phyloP scores from a whole-genome alignment of 2,113 vertebrate species.

The Hystrix brachyura region DNA sequence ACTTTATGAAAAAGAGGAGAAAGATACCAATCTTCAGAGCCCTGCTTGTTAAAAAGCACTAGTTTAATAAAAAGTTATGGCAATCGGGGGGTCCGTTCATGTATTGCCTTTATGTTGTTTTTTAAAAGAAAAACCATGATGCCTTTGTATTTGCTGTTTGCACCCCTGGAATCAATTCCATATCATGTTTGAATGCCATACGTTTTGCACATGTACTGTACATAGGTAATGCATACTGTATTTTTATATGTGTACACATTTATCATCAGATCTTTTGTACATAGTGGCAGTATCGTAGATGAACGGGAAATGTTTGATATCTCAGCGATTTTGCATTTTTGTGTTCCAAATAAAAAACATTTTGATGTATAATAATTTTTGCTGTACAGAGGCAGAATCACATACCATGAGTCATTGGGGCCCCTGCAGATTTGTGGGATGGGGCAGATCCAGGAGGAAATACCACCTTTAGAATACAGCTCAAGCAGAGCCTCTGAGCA shows the following conservation, averaged over 20 bases:
- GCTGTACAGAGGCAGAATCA: background rate
- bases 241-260: constrained; percentile 97
- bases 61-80: constrained; percentile 83
- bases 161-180: constrained; percentile 91
- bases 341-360: constrained; percentile 91
- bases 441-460: rapidly evolving
- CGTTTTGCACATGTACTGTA: constrained; percentile 99
- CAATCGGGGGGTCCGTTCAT: constrained; percentile 87
- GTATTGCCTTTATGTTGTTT: constrained; percentile 89
- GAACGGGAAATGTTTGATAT: constrained; percentile 94
- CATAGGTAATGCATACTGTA: constrained; percentile 98
- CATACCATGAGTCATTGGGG: rapidly evolving
- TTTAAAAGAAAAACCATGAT: constrained; percentile 88
- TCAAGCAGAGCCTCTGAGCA: background rate
- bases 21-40: constrained; percentile 80
- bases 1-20: constrained; percentile 86
- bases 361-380: constrained; percentile 83
- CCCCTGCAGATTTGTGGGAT: background rate
- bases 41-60: constrained; percentile 83
- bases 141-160: constrained; percentile 93
- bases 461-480: background rate
- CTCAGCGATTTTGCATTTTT: constrained; percentile 91
- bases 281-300: constrained; percentile 94
- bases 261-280: constrained; percentile 95
- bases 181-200: constrained; percentile 94